Base-by-base conservation (phyloP, 2,888 invertebrate species). In the Ethmia dodecea region DNA sequence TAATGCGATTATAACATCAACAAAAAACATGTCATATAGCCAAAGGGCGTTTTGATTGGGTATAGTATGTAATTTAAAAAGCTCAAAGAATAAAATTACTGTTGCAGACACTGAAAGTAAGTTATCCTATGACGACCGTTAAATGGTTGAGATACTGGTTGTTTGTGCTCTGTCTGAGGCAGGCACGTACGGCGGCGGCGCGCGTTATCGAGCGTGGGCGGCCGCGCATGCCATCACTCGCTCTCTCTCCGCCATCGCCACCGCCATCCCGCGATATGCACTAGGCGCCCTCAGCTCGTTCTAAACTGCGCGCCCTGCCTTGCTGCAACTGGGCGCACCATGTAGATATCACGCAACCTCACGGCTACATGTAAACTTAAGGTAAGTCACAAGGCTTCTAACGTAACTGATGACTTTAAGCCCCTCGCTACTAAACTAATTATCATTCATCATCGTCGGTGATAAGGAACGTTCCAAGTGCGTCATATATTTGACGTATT, bases 141-240 rank as follows among this genome's bases (percentile, higher is more conserved):
- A n/a, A n/a, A 8, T 25, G 9, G 14, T 28, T 13, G 20, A 20
- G 20, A 3, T 31, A 24, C 31, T 31, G 30, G 6, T 14, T 5
- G 22, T n/a, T 10, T 18, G 14, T 33, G 14, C 10, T 33, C 26
- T 33, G 33, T 28, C 11, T 26, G 8, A 40, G 43, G 51, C 52
- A 51, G 37, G 36, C 33, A 2, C 34, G 40, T 37, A 38, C 44
- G 40, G 50, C 45, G 49, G 54, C 52, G 42, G 49, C 45, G 52
- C 56, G 55, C 28, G 45, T 43, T 83, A 84, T 84, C 78, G 83
- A 84, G 57, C 83, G 83, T 83, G 77, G 81, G 80, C 78, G 81
- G 63, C 42, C 71, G 42, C 70, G 67, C 71, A 69, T 76, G 72
- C 47, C 64, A 56, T 49, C 53, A 52, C 56, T 52, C 47, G 47